phyloP scores from a whole-genome alignment of 2,113 vertebrate species.

The Neolamprologus falcicula region DNA sequence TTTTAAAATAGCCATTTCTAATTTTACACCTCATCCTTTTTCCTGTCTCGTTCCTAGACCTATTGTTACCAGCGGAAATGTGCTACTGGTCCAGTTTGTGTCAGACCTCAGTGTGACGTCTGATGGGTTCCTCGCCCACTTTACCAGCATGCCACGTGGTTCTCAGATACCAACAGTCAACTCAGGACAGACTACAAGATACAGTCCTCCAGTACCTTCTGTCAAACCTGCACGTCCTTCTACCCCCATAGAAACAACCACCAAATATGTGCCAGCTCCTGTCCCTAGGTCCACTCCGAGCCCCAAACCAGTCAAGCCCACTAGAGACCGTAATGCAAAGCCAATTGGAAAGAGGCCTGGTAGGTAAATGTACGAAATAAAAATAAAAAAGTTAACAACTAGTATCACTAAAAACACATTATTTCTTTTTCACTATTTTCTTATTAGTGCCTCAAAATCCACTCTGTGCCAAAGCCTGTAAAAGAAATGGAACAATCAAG shows the following conservation, averaged over 20 bases:
- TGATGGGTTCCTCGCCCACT: constrained; percentile 83
- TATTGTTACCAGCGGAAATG: constrained; percentile 72
- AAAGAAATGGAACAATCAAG: constrained; percentile 74
- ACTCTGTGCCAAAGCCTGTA: constrained; percentile 70
- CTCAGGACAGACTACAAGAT: neutral
- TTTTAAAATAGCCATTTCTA: neutral
- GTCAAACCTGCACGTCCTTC: constrained; percentile 8
- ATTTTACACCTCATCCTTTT: neutral
- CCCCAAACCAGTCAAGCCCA: constrained; percentile 24
- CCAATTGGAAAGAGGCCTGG: constrained; percentile 37
- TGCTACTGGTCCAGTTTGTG: constrained; percentile 86
- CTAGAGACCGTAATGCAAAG: neutral
- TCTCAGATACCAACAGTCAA: neutral
- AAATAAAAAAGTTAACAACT: neutral
- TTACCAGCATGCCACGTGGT: constrained; percentile 56
- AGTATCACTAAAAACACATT: neutral
- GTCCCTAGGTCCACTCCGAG: neutral
- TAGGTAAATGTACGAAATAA: neutral
- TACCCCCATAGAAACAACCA: neutral
- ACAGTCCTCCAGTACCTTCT: neutral
- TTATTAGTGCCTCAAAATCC: constrained; percentile 50
- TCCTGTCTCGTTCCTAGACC: constrained; percentile 40
- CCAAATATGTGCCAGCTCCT: neutral
- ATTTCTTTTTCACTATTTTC: neutral
- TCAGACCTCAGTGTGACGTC: constrained; percentile 85